Evolutionary conservation across 2,113 vertebrate genomes (phyloP).

Genomic region (Scalopus aquaticus): DNA sequence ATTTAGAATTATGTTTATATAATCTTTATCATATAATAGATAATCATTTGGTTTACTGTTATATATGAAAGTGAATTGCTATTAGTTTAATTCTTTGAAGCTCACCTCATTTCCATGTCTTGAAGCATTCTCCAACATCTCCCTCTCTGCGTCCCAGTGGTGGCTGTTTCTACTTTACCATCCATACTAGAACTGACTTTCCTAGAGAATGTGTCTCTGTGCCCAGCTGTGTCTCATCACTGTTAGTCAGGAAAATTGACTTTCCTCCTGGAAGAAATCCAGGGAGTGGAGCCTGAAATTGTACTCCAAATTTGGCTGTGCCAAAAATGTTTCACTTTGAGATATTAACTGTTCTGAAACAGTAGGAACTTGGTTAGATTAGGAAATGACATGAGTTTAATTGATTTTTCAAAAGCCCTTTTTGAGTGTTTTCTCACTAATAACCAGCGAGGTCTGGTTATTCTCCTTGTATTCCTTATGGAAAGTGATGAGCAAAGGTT

Average conservation of each 20-base stretch:
- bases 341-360: not conserved
- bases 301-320: not conserved
- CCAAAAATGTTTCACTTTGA: not conserved
- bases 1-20: not conserved
- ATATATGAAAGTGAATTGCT: not conserved
- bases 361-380: not conserved
- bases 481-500: not conserved
- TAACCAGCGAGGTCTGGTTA: not conserved
- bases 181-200: not conserved
- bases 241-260: not conserved
- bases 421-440: conserved; percentile 19
- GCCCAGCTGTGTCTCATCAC: not conserved
- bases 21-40: not conserved
- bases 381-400: conserved; percentile 32
- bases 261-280: not conserved
- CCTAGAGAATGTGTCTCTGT: not conserved
- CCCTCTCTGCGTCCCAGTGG: not conserved
- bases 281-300: not conserved
- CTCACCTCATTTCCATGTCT: not conserved
- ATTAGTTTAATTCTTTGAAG: not conserved
- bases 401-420: not conserved
- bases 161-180: not conserved
- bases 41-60: not conserved
- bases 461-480: not conserved
- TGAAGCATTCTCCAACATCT: not conserved